phyloP scores from a whole-genome alignment of 2,797 vertebrate genomes.

The Scyliorhinus canicula region DNA sequence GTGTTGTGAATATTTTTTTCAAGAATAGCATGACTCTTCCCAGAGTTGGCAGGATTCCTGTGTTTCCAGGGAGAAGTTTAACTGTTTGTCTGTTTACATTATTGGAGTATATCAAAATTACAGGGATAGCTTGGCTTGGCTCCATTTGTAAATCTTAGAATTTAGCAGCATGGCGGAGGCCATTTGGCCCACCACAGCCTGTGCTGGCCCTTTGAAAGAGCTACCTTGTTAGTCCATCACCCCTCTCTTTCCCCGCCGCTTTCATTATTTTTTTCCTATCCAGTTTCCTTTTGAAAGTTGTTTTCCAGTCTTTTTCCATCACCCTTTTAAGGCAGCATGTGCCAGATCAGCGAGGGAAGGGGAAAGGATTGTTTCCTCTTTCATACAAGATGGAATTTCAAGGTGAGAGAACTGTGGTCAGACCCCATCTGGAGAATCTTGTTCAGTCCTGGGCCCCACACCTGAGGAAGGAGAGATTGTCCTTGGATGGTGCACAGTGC shows the following conservation, averaged over 20 bases:
- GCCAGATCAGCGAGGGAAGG: neutral
- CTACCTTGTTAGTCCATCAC: neutral
- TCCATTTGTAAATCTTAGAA: neutral
- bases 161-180: neutral
- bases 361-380: neutral
- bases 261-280: neutral
- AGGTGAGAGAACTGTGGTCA: neutral
- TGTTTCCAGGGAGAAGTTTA: neutral
- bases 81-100: neutral
- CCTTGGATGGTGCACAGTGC: too few relatives aligned
- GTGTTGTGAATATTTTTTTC: neutral
- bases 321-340: neutral
- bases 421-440: neutral
- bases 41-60: neutral
- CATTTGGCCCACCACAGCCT: neutral
- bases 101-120: neutral
- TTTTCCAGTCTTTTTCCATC: neutral
- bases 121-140: neutral
- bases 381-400: neutral
- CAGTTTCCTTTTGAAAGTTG: neutral
- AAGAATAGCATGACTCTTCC: neutral
- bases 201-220: neutral
- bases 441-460: neutral
- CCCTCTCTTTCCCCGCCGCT: neutral
- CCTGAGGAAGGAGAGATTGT: neutral